Base-by-base conservation (phyloP, 2,888 invertebrate species). In the Meiosimyza decipiens region DNA sequence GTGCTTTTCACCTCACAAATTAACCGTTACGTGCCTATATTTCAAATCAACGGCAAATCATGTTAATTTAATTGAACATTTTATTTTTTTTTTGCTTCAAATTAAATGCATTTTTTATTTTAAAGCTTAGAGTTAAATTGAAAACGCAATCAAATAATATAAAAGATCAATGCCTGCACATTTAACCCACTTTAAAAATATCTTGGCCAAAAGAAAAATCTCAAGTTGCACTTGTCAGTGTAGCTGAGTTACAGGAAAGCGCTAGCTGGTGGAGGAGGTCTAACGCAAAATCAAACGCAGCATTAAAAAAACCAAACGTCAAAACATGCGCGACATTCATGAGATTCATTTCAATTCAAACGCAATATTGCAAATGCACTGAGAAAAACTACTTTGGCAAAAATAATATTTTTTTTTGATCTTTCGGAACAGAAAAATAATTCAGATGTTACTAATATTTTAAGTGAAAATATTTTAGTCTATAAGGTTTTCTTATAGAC, bases 41-140 rank as follows among this genome's bases (percentile, higher is more conserved):
- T 51, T 52, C 69, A 60, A 52, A 70, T 70, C 60, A 70, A 60
- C 67, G 54, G 33, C 18, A 49, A 59, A 16, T 64, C 51, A 52
- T 67, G 63, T 71, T 50, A 15, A 52, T 22, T 62, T 71, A 75
- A 72, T 75, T 40, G 51, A 73, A 67, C 69, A 69, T 64, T 64
- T 72, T 70, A 47, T 15, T 50, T 64, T 50, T 64, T 40, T 63
- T 68, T 55, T 64, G 69, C 47, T 15, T 9, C 47, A 52, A 64
- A 73, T 71, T 28, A 74, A 71, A 54, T 28, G 18, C 54, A 69
- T 60, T 40, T 73, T 71, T 70, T 70, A 47, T 72, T 72, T 55
- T 28, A 4, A 11, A 57, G 63, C 40, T 9, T 9, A 9, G 40
- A 40, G 16, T 55, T 15, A 9, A 16, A 16, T 28, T 22, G 28